Evolutionary conservation across 2,888 invertebrate genomes (phyloP).

Genomic region (Hydraecia micacea): DNA sequence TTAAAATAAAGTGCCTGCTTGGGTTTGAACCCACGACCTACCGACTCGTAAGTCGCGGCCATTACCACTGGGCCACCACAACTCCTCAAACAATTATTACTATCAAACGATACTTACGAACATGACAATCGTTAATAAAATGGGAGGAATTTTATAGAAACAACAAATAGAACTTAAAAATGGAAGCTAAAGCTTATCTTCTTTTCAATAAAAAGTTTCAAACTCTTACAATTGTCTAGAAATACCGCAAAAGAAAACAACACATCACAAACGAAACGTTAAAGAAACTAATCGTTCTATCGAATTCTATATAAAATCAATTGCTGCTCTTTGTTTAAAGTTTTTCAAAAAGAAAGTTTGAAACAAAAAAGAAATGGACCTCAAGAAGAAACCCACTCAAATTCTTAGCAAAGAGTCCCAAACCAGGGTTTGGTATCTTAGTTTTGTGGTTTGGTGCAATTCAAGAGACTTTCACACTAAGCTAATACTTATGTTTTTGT

Average conservation of each 20-base stretch:
- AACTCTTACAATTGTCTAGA: not conserved
- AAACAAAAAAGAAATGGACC: conserved; percentile 76
- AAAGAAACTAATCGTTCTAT: conserved; percentile 37
- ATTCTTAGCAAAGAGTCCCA: conserved; percentile 79
- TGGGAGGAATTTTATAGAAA: not conserved
- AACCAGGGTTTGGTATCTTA: conserved; percentile 77
- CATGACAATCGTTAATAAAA: not conserved
- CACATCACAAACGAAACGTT: conserved; percentile 8
- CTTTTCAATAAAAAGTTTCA: not conserved
- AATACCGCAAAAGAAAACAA: not conserved
- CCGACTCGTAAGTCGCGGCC: not conserved
- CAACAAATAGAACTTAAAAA: not conserved
- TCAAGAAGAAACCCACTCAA: conserved; percentile 78
- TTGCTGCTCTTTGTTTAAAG: conserved; percentile 71
- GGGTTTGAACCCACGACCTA: not conserved
- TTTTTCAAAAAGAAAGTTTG: conserved; percentile 73
- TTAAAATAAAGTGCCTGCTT: not conserved
- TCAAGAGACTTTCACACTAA: conserved; percentile 38
- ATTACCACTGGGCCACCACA: not conserved
- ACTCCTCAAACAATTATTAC: not conserved
- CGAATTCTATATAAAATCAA: conserved; percentile 67
- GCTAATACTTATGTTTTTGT: not conserved
- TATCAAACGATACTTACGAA: not conserved
- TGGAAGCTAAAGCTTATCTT: not conserved
- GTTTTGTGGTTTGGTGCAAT: conserved; percentile 70